These are phyloP conservation scores for Harpalus rufipes DNA, from an alignment of 2,888 invertebrate genomes.

Conservation along the genomic window DNA sequence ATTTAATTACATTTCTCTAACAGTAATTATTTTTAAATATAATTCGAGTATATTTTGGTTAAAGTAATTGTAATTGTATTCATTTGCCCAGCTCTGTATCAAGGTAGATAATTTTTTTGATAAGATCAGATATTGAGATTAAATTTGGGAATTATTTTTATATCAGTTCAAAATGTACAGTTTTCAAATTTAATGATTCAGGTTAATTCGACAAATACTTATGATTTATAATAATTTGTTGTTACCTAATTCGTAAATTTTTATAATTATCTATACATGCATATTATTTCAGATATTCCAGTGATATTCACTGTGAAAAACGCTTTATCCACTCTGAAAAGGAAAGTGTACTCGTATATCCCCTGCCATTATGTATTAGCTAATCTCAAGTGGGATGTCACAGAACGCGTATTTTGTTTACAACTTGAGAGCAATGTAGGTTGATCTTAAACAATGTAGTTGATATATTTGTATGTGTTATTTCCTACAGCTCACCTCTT, in stretches of 20 bases:
- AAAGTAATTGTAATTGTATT: too few species aligned
- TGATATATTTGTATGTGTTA: constrained; percentile 32
- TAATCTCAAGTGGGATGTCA: constrained; percentile 28
- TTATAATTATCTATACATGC: constrained; percentile 42
- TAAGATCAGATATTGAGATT: neutral
- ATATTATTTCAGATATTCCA: constrained; percentile 47
- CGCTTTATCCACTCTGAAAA: constrained; percentile 4
- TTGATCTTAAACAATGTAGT: constrained; percentile 2
- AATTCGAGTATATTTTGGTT: too few species aligned
- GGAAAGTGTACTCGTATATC: constrained; percentile 28
- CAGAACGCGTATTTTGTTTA: constrained; percentile 42
- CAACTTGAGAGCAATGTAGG: neutral
- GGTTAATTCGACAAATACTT: too few species aligned
- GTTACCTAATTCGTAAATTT: too few species aligned
- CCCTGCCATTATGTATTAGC: constrained; percentile 17
- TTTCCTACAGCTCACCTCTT: constrained; percentile 31
- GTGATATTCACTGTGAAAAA: constrained; percentile 4
- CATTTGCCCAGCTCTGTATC: too few species aligned
- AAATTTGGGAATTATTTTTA: too few species aligned
- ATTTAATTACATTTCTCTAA: too few species aligned
- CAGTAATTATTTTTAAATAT: too few species aligned
- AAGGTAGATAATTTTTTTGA: neutral
- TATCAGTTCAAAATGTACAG: too few species aligned
- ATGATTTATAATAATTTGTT: too few species aligned
- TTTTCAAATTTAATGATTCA: too few species aligned